Conservation (phyloP, 2,797 vertebrate species). For the Cyprinella venusta region DNA sequence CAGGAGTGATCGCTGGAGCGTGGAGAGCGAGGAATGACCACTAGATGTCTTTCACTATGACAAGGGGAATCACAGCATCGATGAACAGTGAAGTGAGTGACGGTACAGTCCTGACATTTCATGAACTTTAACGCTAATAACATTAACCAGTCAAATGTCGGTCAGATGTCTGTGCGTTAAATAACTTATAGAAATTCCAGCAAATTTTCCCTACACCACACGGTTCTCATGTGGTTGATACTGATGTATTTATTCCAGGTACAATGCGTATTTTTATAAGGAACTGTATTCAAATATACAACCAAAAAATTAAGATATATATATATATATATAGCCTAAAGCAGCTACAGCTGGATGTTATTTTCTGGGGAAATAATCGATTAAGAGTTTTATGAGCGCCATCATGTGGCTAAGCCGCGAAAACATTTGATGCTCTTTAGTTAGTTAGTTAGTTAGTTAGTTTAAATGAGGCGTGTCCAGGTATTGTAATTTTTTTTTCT, state of each 20-base stretch:
- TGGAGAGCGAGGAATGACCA: not conserved
- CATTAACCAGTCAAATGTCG: not conserved
- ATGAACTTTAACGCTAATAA: not conserved
- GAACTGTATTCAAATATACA: not conserved
- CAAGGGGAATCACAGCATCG: not conserved
- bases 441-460: not conserved
- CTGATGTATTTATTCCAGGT: not conserved
- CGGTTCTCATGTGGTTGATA: not conserved
- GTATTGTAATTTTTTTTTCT: not conserved
- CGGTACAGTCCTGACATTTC: not conserved
- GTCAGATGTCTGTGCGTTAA: not conserved
- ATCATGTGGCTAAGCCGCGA: slow-evolving; percentile 6
- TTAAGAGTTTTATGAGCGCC: slow-evolving; percentile 16
- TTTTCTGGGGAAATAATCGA: no score
- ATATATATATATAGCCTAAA: not conserved
- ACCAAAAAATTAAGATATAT: not conserved
- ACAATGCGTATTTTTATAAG: not conserved
- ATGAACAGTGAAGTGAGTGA: not conserved
- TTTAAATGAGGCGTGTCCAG: not conserved
- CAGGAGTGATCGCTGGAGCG: not conserved
- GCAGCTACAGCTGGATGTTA: no score
- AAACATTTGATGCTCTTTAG: not conserved
- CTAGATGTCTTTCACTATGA: slow-evolving; percentile 9
- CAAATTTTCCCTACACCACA: not conserved
- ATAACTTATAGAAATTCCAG: not conserved